Base-by-base conservation (phyloP, 2,888 invertebrate species). In the Lucinisca nassula region DNA sequence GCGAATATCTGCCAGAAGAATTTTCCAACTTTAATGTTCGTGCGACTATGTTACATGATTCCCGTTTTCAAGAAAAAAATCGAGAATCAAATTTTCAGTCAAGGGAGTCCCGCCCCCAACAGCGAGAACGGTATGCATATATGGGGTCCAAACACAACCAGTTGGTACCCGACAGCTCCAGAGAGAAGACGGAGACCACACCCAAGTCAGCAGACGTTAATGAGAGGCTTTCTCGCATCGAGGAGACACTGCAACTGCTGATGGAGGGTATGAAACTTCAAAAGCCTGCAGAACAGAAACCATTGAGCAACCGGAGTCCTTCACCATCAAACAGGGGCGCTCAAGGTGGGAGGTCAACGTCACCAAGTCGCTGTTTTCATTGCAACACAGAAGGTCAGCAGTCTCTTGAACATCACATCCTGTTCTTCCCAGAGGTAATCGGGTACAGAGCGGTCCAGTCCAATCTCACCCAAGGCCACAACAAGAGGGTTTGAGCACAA, bases 361-460 rank as follows among this genome's bases (percentile, higher is more conserved):
- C n/a, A n/a, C 67, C 67, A 32, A 4, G 3, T 6, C 3, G 67
- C 1, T 67, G 67, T 67, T 67, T 67, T 17, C 3, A 17, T 6
- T 67, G 67, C 24, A 67, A 67, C 24, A 24, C 17, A 21, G 67
- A 67, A 17, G 67, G 58, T 8, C 58, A 58, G 67, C 78, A 78
- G n/a, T 61, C 40, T 55, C 4, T 32, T 32, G 40, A 78, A 78
- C 21, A 61, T 17, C 1, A n/a, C 6, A 37, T 78, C 78, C 32
- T 78, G 78, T 2, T 37, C 37, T 24, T 3, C 8, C 78, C 61
- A 78, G 12, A 24, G 58, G 17, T 55, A 38, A 8, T 38, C 38
- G 8, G 78, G 78, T 24, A 37, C 58, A 8, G 61, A 61, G 4
- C 78, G 35, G 40, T 78, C 78, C n/a, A 61, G 37, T 24, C 78